Evolutionary conservation across 2,113 vertebrate genomes (phyloP).

Genomic region (Calidris pygmaea): DNA sequence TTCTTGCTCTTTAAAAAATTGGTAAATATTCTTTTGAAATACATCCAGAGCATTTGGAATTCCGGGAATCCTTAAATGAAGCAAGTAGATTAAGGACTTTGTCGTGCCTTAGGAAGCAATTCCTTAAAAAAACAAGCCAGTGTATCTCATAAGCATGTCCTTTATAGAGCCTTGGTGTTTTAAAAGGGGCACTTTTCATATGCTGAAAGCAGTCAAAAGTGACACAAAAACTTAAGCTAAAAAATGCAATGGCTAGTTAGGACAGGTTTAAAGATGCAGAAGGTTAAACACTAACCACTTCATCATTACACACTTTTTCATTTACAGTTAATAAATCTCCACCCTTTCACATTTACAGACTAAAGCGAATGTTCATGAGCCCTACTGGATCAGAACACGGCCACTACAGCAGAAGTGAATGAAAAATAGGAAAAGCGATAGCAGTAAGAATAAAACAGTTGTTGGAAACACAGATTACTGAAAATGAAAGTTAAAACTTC

Average conservation of each 20-base stretch:
- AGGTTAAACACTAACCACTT: not conserved
- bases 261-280: not conserved
- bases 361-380: not conserved
- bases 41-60: not conserved
- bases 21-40: not conserved
- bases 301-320: not conserved
- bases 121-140: not conserved
- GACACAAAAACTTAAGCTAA: not conserved
- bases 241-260: not conserved
- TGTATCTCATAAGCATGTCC: not conserved
- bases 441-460: not conserved
- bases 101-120: not conserved
- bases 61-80: not conserved
- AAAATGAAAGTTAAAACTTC: not conserved
- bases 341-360: not conserved
- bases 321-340: not conserved
- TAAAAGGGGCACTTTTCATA: not conserved
- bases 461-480: not conserved
- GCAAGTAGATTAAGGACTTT: not conserved
- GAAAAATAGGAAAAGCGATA: not conserved
- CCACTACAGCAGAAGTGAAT: not conserved
- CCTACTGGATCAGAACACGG: not conserved
- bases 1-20: not conserved
- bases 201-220: not conserved
- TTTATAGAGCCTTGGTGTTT: not conserved